Evolutionary conservation across 2,888 invertebrate genomes (phyloP).

Genomic region (Acanthacorydalis orientalis): DNA sequence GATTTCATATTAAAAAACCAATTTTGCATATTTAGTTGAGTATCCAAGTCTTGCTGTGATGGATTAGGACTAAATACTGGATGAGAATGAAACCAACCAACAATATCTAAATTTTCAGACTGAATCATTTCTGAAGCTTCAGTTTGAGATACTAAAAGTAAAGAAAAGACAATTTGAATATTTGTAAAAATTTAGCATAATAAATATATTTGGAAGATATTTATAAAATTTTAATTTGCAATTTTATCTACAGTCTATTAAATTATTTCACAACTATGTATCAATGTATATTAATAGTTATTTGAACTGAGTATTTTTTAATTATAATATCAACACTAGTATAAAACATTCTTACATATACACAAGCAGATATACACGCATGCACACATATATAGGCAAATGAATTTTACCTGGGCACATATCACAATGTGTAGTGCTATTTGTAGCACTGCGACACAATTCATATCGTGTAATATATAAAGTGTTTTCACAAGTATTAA

Average conservation of each 20-base stretch:
- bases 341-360: no score
- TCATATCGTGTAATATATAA: constrained; percentile 36
- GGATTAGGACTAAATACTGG: constrained; percentile 53
- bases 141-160: constrained; percentile 37
- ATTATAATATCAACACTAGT: no score
- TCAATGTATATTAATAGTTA: no score
- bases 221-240: no score
- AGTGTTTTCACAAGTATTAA: constrained; percentile 19
- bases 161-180: background rate
- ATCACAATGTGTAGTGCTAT: constrained; percentile 52
- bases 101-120: constrained; percentile 28
- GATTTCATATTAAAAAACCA: constrained; percentile 31
- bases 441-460: constrained; percentile 44
- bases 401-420: constrained; percentile 48
- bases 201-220: no score
- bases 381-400: background rate
- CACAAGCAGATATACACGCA: no score
- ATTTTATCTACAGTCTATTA: no score
- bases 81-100: constrained; percentile 70
- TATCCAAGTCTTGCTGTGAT: constrained; percentile 47
- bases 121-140: constrained; percentile 39
- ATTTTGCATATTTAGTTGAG: constrained; percentile 43
- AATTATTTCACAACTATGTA: no score
- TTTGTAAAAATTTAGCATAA: no score
- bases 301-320: no score